Percentiles rank a stretch among this genome's conserved stretches.
phyloP scores from a whole-genome alignment of 1,140 invertebrate species.

The Heliconius hewitsoni region DNA sequence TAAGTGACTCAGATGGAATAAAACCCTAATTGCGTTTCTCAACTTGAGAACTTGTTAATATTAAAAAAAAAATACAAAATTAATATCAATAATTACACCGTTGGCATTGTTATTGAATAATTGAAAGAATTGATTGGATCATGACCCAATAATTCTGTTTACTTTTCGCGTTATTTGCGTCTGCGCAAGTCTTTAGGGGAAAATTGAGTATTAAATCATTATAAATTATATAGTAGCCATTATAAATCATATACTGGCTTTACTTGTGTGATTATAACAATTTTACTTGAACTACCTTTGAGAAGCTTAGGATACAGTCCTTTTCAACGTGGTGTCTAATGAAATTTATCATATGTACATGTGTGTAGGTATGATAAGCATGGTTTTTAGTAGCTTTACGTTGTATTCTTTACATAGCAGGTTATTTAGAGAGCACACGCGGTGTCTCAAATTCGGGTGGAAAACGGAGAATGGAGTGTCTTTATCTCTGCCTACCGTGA shows the following conservation, averaged over 20 bases:
- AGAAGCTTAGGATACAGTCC: too few species aligned
- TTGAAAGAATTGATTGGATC: conserved; percentile 2
- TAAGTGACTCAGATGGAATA: too few species aligned
- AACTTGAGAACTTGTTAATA: not conserved
- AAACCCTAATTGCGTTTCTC: too few species aligned
- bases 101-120: conserved; percentile 7
- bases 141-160: conserved; percentile 6
- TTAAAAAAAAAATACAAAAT: not conserved
- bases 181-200: not conserved
- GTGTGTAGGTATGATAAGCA: too few species aligned
- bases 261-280: not conserved
- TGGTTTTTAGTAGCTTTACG: too few species aligned
- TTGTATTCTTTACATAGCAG: too few species aligned
- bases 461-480: too few species aligned
- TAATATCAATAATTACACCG: not conserved
- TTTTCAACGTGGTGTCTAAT: too few species aligned
- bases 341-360: too few species aligned
- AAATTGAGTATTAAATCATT: not conserved
- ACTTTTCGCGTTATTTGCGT: not conserved
- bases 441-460: too few species aligned
- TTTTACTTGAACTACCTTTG: not conserved
- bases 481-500: too few species aligned
- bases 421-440: too few species aligned
- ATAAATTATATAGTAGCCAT: not conserved
- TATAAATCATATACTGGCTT: not conserved